Evolutionary conservation across 2,797 vertebrate species (phyloP), one percentile per base, ranked within the genome.

Genomic region (Acrossocheilus wenchowensis): DNA sequence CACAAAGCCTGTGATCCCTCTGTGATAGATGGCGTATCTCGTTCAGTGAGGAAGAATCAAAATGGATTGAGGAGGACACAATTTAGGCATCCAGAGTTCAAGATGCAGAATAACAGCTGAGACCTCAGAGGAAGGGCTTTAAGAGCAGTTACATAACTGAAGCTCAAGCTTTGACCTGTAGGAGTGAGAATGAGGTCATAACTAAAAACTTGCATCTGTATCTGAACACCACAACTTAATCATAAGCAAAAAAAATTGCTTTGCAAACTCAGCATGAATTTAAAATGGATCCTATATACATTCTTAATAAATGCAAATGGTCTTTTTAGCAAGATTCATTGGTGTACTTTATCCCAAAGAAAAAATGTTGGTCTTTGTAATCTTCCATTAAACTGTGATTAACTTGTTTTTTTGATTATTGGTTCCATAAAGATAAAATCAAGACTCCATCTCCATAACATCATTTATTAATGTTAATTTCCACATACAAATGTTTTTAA

Each of bases 1-100:
- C 89, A 90, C 85, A 81, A 88, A 90, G 93, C 92, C 92, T 90
- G 92, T 94, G 94, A 93, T 93, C 92, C 85, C 82, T 17, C 45
- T 82, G 83, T 94, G 94, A 95, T 93, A 92, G 93, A 94, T 94
- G 78, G 84, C 86, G 89, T 90, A 90, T 89, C 92, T 94, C 91
- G 89, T 68, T 74, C 36, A 79, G 85, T 78, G 85, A 83, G 62
- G 26, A 9, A 26, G 26, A 64, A 72, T 74, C 36, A 2, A 66
- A 48, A 78, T 71, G 39, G 12, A 72, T 78, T 73, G 72, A 30
- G 36, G 10, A 72, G 39, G 74, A 73, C 69, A 69, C 2, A 34
- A 45, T 52, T 82, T 86, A 43, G 43, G 30, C 71, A 81, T 72
- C 78, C 75, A 68, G 50, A 41, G 78, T 50, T 83, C 72, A 26